Evolutionary conservation across 2,888 invertebrate genomes (phyloP).

Genomic region (Amiota communis): DNA sequence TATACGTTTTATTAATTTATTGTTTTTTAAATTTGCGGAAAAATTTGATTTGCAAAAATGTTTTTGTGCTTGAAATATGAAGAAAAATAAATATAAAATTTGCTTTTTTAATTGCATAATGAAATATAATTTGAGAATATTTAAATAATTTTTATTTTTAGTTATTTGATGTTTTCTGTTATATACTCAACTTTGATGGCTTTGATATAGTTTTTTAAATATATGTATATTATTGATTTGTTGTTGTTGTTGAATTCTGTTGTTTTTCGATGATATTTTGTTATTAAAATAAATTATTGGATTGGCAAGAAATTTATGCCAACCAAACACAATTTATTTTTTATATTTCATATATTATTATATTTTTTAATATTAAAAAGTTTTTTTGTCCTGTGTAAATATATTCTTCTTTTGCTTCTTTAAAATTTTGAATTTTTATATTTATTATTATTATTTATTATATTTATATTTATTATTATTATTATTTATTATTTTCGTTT

Average conservation of each 20-base stretch:
- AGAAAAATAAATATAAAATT: constrained; percentile 37
- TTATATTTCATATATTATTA: not conserved
- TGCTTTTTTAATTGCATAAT: constrained; percentile 37
- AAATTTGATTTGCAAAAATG: not conserved
- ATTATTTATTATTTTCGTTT: constrained; percentile 25
- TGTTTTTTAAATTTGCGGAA: not conserved
- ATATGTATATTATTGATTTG: constrained; percentile 13
- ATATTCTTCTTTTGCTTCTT: constrained; percentile 21
- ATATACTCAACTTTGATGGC: constrained; percentile 30
- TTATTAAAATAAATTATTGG: constrained; percentile 22
- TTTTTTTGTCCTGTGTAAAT: constrained; percentile 39
- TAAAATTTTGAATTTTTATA: constrained; percentile 15
- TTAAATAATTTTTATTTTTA: constrained; percentile 24
- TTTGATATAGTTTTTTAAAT: not conserved
- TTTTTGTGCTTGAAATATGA: constrained; percentile 2
- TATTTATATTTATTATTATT: constrained; percentile 19
- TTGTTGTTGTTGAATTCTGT: constrained; percentile 3
- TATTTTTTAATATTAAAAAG: not conserved
- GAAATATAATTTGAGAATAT: not conserved
- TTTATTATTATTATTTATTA: not conserved
- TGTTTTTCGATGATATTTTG: constrained; percentile 15
- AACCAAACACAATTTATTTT: constrained; percentile 6
- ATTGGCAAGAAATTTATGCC: not conserved
- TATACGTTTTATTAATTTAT: no score
- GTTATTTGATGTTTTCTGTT: constrained; percentile 33